Evolutionary conservation across 2,888 invertebrate genomes (phyloP), one percentile per base, ranked within the genome.

Genomic region (Platycheirus rosarum): DNA sequence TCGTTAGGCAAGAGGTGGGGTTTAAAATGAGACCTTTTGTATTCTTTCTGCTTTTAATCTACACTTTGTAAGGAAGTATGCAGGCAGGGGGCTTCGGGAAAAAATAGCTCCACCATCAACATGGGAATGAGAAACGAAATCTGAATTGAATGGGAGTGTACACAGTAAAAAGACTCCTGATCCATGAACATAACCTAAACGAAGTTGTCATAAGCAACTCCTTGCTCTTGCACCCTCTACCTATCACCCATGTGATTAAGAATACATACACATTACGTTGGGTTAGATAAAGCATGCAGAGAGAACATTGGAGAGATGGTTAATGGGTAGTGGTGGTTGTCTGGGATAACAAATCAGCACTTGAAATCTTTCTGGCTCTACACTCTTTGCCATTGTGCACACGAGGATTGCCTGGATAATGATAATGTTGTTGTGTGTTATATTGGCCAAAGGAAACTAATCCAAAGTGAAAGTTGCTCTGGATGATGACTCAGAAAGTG

Each of bases 401-500:
- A 69, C 20, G 46, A 62, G 62, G 40, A 70, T 55, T 70, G 48
- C 60, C 32, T 63, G 63, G 68, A 79, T 73, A 74, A 80, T 76
- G 71, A 76, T 66, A 66, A 53, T 46, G 49, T 26, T 57, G 48
- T 73, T 60, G 26, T 51, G 48, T 68, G 42, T 60, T 74, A 51
- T 69, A 40, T 68, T 65, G 32, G 40, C 20, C 35, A 57, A 60
- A 66, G 63, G 62, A 66, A 71, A 66, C 75, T 85, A 85, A 84
- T 84, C 84, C 73, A 60, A 79, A 84, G 85, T 84, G 85, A 85
- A 84, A 85, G 84, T 85, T 84, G 79, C 78, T 84, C 57, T 55
- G 20, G 62, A 37, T 75, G 48, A 73, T 66, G 75, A 51, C 53
- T 69, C 60, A 44, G 74, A 63, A 44, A 48, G 13, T 42, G 40